A percentile compares a stretch with the other conserved stretches of the same genome.
These are phyloP conservation scores for Nemoura dubitans DNA, from an alignment of 2,888 invertebrate genomes.

Conservation along the genomic window DNA sequence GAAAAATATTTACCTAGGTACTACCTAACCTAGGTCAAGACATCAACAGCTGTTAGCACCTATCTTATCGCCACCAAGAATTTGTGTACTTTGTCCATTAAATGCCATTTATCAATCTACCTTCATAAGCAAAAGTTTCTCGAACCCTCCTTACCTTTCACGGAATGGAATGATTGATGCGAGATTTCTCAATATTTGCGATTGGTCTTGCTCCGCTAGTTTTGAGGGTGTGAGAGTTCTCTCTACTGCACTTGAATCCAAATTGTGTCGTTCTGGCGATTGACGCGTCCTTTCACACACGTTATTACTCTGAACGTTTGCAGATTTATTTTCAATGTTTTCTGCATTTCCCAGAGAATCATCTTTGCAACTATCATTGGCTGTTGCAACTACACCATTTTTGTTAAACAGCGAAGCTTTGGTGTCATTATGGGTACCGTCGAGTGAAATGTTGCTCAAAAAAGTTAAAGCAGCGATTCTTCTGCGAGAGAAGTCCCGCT, in stretches of 20 bases:
- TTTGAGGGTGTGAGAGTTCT: conserved; percentile 74
- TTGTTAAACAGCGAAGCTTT: conserved; percentile 61
- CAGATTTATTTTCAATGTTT: conserved; percentile 55
- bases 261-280: conserved; percentile 68
- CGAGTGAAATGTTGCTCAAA: conserved; percentile 93
- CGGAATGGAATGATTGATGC: conserved; percentile 62
- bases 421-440: conserved; percentile 85
- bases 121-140: too few species aligned
- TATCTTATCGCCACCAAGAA: too few species aligned
- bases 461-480: conserved; percentile 93
- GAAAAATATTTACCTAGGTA: background rate
- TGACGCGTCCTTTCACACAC: conserved; percentile 43
- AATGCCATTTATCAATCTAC: too few species aligned
- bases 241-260: conserved; percentile 71
- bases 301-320: conserved; percentile 25
- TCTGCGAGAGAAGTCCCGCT: conserved; percentile 75
- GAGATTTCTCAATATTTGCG: conserved; percentile 50
- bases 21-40: too few species aligned
- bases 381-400: conserved; percentile 53
- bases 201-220: conserved; percentile 54
- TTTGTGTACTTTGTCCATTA: too few species aligned
- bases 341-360: conserved; percentile 52
- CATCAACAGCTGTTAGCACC: too few species aligned
- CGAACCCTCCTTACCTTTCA: conserved; percentile 66
- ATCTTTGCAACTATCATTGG: conserved; percentile 9